Evolutionary conservation across 1,140 invertebrate genomes (phyloP).

Genomic region (Brachionus rubens): DNA sequence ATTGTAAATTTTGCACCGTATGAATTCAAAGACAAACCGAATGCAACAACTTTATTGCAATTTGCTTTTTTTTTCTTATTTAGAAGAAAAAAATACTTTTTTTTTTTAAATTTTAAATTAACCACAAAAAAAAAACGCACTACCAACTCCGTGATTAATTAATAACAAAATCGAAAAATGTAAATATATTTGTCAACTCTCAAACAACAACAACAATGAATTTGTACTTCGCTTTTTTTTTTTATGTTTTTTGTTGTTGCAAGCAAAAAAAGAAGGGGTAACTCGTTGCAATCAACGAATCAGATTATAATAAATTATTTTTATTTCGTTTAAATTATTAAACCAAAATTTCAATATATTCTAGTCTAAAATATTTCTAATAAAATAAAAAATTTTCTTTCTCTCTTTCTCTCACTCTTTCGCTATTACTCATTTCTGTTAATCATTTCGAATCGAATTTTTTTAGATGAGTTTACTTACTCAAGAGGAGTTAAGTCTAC

Average conservation of each 20-base stretch:
- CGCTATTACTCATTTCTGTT: too few species aligned
- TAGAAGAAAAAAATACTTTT: too few species aligned
- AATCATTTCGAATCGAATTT: too few species aligned
- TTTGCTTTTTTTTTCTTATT: too few species aligned
- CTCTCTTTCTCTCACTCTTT: too few species aligned
- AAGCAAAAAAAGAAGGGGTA: too few species aligned
- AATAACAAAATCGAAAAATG: neutral
- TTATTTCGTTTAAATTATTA: conserved; percentile 22
- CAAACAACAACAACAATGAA: neutral
- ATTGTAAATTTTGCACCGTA: too few species aligned
- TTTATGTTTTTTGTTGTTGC: neutral
- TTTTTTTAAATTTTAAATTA: too few species aligned
- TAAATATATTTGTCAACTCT: conserved; percentile 9
- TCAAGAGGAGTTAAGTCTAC: conserved; percentile 20
- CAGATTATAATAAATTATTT: conserved; percentile 42
- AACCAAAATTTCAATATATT: conserved; percentile 38
- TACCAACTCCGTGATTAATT: conserved; percentile 34
- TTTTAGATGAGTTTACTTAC: conserved; percentile 34
- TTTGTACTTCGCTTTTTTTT: neutral
- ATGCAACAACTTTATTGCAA: too few species aligned
- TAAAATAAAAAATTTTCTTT: neutral
- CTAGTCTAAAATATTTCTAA: neutral
- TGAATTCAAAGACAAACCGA: too few species aligned
- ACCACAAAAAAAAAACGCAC: too few species aligned
- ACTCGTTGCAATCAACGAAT: conserved; percentile 10